Evolutionary conservation across 2,113 vertebrate species (phyloP).

Genomic region (Origma solitaria): DNA sequence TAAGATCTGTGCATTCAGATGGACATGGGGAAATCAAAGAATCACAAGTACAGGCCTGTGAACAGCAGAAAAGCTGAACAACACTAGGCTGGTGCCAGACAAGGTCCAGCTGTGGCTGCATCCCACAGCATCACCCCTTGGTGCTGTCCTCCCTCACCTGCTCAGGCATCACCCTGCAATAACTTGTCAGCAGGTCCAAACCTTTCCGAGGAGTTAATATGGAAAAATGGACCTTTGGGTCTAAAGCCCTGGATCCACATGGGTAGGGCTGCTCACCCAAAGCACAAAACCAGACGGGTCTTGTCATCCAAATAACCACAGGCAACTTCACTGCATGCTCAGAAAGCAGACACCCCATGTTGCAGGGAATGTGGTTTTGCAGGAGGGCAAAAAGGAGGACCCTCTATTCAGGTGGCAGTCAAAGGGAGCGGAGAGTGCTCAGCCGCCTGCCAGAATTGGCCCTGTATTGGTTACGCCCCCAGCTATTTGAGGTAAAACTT

Average conservation of each 20-base stretch:
- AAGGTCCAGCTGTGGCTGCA: not conserved
- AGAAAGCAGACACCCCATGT: not conserved
- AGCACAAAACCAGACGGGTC: not conserved
- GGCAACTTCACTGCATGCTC: rapidly evolving
- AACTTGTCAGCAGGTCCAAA: not conserved
- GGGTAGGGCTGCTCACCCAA: not conserved
- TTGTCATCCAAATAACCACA: not conserved
- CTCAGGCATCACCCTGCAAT: rapidly evolving
- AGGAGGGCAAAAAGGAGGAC: not conserved
- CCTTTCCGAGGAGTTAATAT: not conserved
- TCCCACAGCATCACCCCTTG: not conserved
- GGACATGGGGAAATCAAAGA: not conserved
- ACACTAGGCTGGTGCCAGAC: not conserved
- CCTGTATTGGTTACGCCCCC: conserved; percentile 45
- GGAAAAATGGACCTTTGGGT: not conserved
- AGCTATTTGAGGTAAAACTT: conserved; percentile 35
- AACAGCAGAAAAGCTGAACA: not conserved
- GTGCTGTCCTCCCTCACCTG: not conserved
- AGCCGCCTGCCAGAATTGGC: not conserved
- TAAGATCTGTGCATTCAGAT: not conserved
- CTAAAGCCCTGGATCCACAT: rapidly evolving
- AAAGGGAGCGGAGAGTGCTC: not conserved
- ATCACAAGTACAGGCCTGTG: not conserved
- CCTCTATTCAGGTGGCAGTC: conserved; percentile 12
- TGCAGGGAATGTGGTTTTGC: not conserved